Percentiles rank a stretch among this genome's conserved stretches.
These are phyloP conservation scores for Piprites chloris DNA, from an alignment of 2,113 vertebrate genomes.

Conservation along the genomic window DNA sequence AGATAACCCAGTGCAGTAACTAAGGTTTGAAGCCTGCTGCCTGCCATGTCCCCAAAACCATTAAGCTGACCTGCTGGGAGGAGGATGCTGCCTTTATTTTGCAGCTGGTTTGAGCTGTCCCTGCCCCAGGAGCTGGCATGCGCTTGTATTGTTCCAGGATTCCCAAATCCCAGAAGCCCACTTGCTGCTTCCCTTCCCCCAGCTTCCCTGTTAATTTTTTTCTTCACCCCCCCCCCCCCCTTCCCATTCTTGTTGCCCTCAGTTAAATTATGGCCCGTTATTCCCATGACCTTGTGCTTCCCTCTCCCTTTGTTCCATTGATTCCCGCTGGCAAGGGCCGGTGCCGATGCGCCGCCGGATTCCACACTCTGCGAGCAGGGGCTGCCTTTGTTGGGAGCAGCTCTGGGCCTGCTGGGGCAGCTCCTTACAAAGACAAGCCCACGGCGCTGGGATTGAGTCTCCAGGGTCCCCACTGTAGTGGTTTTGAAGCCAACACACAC, in stretches of 20 bases:
- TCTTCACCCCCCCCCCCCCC: not conserved
- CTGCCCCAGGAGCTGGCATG: not conserved
- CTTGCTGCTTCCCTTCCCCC: conserved; percentile 5
- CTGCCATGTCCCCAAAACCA: not conserved
- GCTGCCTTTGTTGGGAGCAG: conserved; percentile 16
- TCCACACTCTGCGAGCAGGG: not conserved
- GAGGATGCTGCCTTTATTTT: not conserved
- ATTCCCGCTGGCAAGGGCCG: conserved; percentile 9
- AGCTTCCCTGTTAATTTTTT: not conserved
- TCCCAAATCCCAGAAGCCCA: not conserved
- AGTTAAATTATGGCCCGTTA: not conserved
- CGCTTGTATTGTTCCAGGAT: not conserved
- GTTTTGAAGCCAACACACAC: too few species aligned
- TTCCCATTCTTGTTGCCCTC: not conserved
- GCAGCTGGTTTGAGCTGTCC: not conserved
- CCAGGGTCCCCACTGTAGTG: not conserved
- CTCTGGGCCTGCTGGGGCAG: not conserved
- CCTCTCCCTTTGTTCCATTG: conserved; percentile 47
- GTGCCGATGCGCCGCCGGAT: not conserved
- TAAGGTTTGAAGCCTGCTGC: not conserved
- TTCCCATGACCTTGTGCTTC: conserved; percentile 63
- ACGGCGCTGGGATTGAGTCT: not conserved
- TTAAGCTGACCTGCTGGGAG: not conserved
- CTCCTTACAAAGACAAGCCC: not conserved
- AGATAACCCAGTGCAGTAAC: not conserved